These are phyloP conservation scores for Osmoderma eremita DNA, from an alignment of 2,888 invertebrate species.

Conservation along the genomic window DNA sequence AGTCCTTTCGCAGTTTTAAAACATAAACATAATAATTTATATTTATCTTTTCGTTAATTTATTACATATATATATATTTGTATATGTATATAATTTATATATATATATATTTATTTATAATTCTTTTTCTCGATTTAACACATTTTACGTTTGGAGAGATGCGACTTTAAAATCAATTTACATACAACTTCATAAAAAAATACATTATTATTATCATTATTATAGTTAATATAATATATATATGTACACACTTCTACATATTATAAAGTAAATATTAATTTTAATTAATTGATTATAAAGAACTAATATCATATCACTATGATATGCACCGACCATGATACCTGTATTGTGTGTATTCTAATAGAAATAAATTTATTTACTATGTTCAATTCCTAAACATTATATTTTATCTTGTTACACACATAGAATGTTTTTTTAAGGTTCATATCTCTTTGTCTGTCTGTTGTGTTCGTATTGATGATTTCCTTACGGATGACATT, in stretches of 20 bases:
- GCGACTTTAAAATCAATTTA: slow-evolving; percentile 27
- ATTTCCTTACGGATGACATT: too few relatives aligned
- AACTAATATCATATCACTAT: slow-evolving; percentile 38
- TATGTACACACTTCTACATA: slow-evolving; percentile 46
- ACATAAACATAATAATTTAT: too few relatives aligned
- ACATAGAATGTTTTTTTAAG: too few relatives aligned
- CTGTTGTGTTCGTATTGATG: too few relatives aligned
- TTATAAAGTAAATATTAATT: slow-evolving; percentile 23
- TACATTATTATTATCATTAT: slow-evolving; percentile 40
- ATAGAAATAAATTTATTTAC: slow-evolving; percentile 16
- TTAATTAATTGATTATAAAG: slow-evolving; percentile 8
- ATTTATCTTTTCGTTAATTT: too few relatives aligned
- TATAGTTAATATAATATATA: slow-evolving; percentile 41
- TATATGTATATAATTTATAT: slow-evolving; percentile 5
- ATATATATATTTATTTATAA: slow-evolving; percentile 20
- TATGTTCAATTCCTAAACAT: slow-evolving; percentile 30
- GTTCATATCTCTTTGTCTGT: too few relatives aligned
- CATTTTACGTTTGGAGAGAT: slow-evolving; percentile 1
- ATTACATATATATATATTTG: too few relatives aligned
- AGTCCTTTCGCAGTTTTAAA: too few relatives aligned
- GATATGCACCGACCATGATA: slow-evolving; percentile 43
- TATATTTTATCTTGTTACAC: not conserved
- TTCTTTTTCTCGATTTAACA: slow-evolving; percentile 14
- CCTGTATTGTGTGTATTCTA: slow-evolving; percentile 23
- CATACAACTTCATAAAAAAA: slow-evolving; percentile 46